Evolutionary conservation across 2,888 invertebrate genomes (phyloP).

Genomic region (Gymnoscelis rufifasciata): DNA sequence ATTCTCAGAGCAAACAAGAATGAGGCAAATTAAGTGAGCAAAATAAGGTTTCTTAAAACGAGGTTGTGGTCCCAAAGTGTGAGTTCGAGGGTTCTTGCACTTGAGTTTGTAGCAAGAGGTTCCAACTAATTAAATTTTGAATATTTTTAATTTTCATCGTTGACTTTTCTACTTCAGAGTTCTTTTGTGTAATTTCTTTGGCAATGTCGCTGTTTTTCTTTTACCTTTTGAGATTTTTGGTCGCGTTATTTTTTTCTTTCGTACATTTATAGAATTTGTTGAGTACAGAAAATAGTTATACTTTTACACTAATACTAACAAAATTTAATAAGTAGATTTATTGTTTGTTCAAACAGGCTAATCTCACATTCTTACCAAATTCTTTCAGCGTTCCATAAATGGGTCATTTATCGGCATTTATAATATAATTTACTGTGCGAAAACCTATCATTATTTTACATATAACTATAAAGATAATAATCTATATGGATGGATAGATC

Average conservation of each 20-base stretch:
- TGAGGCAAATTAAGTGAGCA: constrained; percentile 73
- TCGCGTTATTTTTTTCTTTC: neutral
- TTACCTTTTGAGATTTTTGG: constrained; percentile 8
- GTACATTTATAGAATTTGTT: too few relatives aligned
- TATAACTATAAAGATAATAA: too few relatives aligned
- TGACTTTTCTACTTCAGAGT: constrained; percentile 41
- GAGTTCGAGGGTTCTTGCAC: constrained; percentile 50
- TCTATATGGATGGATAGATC: too few relatives aligned
- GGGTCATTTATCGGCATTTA: too few relatives aligned
- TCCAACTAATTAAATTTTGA: constrained; percentile 64
- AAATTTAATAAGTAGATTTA: too few relatives aligned
- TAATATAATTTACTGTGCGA: too few relatives aligned
- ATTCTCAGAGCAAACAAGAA: constrained; percentile 71
- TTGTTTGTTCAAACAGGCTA: too few relatives aligned
- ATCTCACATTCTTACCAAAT: too few relatives aligned
- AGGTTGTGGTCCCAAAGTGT: constrained; percentile 55
- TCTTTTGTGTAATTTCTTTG: constrained; percentile 44
- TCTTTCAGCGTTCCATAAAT: too few relatives aligned
- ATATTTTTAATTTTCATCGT: constrained; percentile 51
- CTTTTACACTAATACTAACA: too few relatives aligned
- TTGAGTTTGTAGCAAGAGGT: constrained; percentile 42
- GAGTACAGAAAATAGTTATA: too few relatives aligned
- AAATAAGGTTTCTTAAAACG: constrained; percentile 68
- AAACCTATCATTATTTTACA: too few relatives aligned
- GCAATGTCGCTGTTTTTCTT: constrained; percentile 33